phyloP scores from a whole-genome alignment of 2,797 vertebrate species.

The Peromyscus attwateri region DNA sequence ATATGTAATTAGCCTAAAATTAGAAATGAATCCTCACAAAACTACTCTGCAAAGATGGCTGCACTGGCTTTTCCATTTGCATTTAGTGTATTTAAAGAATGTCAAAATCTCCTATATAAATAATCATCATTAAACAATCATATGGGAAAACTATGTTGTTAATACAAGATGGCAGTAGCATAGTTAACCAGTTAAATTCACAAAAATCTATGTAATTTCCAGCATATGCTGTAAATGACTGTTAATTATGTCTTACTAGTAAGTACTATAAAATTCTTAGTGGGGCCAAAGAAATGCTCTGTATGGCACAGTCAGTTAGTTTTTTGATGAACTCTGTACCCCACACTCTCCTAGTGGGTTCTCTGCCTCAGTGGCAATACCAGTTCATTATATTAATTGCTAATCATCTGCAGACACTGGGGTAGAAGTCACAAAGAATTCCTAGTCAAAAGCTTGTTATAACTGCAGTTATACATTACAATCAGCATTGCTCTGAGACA shows the following conservation, averaged over 20 bases:
- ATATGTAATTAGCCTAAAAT: not conserved
- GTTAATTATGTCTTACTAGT: slow-evolving; percentile 41
- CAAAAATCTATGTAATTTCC: not conserved
- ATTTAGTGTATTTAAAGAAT: not conserved
- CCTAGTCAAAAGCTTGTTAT: not conserved
- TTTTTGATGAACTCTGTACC: slow-evolving; percentile 38
- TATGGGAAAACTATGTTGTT: slow-evolving; percentile 18
- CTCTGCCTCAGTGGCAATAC: not conserved
- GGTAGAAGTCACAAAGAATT: slow-evolving; percentile 3
- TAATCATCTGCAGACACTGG: slow-evolving; percentile 27
- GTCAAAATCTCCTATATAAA: not conserved
- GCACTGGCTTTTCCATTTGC: not conserved
- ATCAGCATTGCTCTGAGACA: not conserved
- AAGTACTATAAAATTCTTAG: slow-evolving; percentile 7
- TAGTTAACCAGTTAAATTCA: not conserved
- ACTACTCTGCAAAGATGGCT: not conserved
- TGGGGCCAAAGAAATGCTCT: not conserved
- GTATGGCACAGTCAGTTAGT: not conserved
- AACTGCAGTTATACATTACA: not conserved
- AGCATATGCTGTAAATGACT: not conserved
- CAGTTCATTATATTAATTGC: not conserved
- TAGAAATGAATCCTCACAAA: not conserved
- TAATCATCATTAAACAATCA: not conserved
- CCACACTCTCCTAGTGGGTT: not conserved
- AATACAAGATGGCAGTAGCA: not conserved